Base-by-base conservation (phyloP, 1,140 invertebrate genomes). In the Asobara japonica region DNA sequence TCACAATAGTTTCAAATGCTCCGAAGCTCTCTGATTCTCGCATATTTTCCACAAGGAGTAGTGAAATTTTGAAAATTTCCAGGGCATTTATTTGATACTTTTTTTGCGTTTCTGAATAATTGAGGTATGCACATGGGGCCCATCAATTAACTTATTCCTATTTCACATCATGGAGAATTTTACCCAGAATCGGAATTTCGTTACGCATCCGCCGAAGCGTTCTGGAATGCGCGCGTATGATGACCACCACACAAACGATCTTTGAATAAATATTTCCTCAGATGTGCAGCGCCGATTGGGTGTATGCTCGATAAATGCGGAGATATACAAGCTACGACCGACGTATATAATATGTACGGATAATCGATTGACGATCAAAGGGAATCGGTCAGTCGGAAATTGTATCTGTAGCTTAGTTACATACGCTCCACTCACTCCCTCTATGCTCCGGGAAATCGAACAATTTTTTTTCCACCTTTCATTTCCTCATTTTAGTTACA, bases 321-420 rank as follows among this genome's bases (percentile, higher is more conserved):
- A 13, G 45, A 56, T 27, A 56, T 27, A 13, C 3, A 18, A 51
- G 45, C 7, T 4, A 51, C 16, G 18, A 20, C 51, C 20, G 7
- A 56, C 41, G 51, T 56, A 56, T 27, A 56, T 56, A 56, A 56
- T 56, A 27, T 56, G 51, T 56, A 56, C 22, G 25, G 51, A n/a
- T 1, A 27, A 56, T 56, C 51, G 51, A 62, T 62, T 62, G 60
- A 30, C 29, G 27, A 29, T 62, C 33, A 66, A 66, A 66, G 33
- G n/a, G 36, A 48, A 66, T 38, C 18, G 64, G 31, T 41, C 64
- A 48, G 31, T 36, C 27, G 64, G 64, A 66, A 66, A 41, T 36
- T 45, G 64, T 33, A n/a, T 66, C 64, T 25, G 36, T 22, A 66
- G 33, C 64, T 27, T 66, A 16, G 33, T 66, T 66, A 45, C 13